phyloP scores from a whole-genome alignment of 2,888 invertebrate genomes.

The Ceriagrion tenellum region DNA sequence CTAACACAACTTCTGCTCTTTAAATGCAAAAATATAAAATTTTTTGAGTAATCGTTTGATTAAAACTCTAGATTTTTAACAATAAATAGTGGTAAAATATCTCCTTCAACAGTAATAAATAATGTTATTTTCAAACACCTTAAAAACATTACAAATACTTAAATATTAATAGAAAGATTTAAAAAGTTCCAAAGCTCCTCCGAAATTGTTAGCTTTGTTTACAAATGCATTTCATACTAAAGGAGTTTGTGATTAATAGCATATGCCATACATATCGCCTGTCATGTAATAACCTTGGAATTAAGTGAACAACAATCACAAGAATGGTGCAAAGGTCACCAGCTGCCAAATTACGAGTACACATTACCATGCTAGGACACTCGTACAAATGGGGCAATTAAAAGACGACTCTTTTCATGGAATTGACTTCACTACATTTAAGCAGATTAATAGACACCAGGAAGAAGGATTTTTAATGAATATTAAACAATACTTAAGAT shows the following conservation, averaged over 20 bases:
- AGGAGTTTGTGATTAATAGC: conserved; percentile 39
- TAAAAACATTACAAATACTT: conserved; percentile 65
- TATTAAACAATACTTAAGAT: no score
- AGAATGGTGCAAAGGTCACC: conserved; percentile 36
- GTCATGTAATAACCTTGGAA: background rate
- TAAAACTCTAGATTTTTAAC: conserved; percentile 63
- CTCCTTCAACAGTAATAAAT: conserved; percentile 62
- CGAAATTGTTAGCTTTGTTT: conserved; percentile 52
- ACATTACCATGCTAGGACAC: conserved; percentile 18
- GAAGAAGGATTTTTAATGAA: background rate
- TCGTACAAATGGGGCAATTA: background rate
- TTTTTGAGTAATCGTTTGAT: conserved; percentile 50
- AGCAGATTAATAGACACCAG: background rate
- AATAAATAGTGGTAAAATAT: conserved; percentile 61
- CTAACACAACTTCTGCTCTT: conserved; percentile 48
- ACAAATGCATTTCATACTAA: conserved; percentile 48
- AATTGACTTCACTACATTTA: background rate
- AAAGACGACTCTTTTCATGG: background rate
- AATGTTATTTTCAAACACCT: conserved; percentile 58
- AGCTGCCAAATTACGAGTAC: conserved; percentile 11
- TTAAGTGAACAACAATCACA: conserved; percentile 7
- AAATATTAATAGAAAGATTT: conserved; percentile 63
- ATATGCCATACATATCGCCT: background rate
- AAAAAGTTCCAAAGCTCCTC: conserved; percentile 62
- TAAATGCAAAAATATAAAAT: conserved; percentile 66